Percentiles rank a stretch among this genome's conserved stretches.
Evolutionary conservation across 1,140 invertebrate genomes (phyloP).

Genomic region (Aethina tumida): DNA sequence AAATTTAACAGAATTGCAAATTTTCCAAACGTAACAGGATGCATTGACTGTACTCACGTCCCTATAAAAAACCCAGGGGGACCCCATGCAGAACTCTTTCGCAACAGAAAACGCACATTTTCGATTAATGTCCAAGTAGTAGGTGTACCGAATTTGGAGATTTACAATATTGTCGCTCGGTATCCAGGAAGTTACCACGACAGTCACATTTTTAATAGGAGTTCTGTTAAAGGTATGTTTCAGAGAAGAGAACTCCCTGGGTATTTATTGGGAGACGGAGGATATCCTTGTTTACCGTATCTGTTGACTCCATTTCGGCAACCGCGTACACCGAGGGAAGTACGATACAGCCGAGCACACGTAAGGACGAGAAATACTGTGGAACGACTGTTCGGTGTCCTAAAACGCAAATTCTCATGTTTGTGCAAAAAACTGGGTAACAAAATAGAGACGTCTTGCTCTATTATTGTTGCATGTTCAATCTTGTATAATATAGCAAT

Average conservation of each 20-base stretch:
- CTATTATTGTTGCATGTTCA: too few relatives aligned
- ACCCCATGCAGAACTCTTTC: conserved; percentile 25
- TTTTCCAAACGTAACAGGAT: conserved; percentile 19
- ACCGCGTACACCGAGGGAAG: too few relatives aligned
- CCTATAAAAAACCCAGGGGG: conserved; percentile 23
- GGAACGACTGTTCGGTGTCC: too few relatives aligned
- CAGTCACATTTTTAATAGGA: conserved; percentile 22
- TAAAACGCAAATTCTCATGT: too few relatives aligned
- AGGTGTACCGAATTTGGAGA: conserved; percentile 23
- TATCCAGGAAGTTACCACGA: conserved; percentile 33
- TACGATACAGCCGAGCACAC: too few relatives aligned
- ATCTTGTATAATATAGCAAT: too few relatives aligned
- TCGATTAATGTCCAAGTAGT: conserved; percentile 33
- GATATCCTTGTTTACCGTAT: conserved; percentile 9
- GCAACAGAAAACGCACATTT: conserved; percentile 29
- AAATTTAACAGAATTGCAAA: conserved; percentile 16
- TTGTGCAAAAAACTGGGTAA: too few relatives aligned
- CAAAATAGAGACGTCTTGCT: too few relatives aligned
- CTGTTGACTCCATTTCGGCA: conserved; percentile 5
- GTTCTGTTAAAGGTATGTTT: conserved; percentile 10
- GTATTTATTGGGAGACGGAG: conserved; percentile 11
- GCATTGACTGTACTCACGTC: conserved; percentile 27
- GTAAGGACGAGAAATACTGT: too few relatives aligned
- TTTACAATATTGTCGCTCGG: conserved; percentile 28
- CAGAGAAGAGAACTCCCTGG: conserved; percentile 4